These are phyloP conservation scores for Aproaerema taeniolella DNA, from an alignment of 2,888 invertebrate species.

Conservation along the genomic window DNA sequence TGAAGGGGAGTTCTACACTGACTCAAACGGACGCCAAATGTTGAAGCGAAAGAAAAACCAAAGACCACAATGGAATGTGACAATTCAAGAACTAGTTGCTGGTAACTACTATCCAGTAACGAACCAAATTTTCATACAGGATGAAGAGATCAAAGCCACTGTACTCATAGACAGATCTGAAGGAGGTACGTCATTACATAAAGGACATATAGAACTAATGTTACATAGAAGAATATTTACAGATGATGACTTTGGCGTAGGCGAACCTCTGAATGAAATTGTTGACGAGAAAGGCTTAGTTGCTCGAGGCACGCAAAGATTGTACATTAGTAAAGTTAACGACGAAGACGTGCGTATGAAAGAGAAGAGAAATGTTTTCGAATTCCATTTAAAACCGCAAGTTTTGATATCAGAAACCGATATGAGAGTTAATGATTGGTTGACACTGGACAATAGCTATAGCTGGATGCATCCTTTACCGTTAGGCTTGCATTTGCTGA, in stretches of 20 bases:
- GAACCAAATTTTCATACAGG: constrained; percentile 84
- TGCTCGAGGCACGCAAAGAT: constrained; percentile 82
- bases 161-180: constrained; percentile 87
- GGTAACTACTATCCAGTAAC: constrained; percentile 97
- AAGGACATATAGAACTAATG: constrained; percentile 90
- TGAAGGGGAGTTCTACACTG: constrained; percentile 88
- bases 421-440: constrained; percentile 72
- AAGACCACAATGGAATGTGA: constrained; percentile 85
- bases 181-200: constrained; percentile 86
- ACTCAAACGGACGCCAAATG: constrained; percentile 94
- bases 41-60: constrained; percentile 81
- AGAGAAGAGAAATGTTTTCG: constrained; percentile 37
- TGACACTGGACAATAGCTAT: constrained; percentile 38
- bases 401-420: constrained; percentile 78
- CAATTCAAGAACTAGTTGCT: constrained; percentile 83
- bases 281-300: constrained; percentile 68
- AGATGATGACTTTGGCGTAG: constrained; percentile 96
- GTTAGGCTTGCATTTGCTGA: constrained; percentile 84
- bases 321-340: constrained; percentile 53
- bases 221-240: constrained; percentile 88
- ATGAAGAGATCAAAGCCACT: constrained; percentile 68
- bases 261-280: constrained; percentile 92
- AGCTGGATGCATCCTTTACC: constrained; percentile 79
- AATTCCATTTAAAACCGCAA: constrained; percentile 77
- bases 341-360: constrained; percentile 4